phyloP scores from a whole-genome alignment of 2,797 vertebrate species.

The Yasuhikotakia modesta region DNA sequence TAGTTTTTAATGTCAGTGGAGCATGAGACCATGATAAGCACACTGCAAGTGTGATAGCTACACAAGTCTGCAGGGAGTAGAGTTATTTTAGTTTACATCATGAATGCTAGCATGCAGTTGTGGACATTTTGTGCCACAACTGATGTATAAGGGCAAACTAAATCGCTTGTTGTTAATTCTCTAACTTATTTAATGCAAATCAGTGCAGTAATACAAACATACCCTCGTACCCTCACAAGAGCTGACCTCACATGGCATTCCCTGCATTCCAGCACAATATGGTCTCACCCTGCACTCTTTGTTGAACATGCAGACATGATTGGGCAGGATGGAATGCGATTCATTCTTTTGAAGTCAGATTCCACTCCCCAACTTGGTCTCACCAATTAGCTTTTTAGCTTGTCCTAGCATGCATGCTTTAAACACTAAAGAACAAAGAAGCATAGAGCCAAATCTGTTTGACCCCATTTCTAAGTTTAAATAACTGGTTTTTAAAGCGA shows the following conservation, averaged over 20 bases:
- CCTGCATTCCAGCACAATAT: conserved; percentile 66
- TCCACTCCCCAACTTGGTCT: conserved; percentile 31
- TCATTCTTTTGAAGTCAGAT: conserved; percentile 51
- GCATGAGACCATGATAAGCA: background rate
- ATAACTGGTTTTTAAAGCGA: background rate
- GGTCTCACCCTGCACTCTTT: conserved; percentile 52
- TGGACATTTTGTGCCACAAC: background rate
- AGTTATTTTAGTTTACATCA: conserved; percentile 18
- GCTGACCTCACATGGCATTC: conserved; percentile 62
- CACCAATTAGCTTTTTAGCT: conserved; percentile 50
- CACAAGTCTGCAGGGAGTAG: background rate
- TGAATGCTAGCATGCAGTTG: conserved; percentile 3
- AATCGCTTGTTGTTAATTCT: background rate
- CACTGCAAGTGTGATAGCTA: background rate
- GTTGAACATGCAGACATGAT: conserved; percentile 40
- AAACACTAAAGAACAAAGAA: conserved; percentile 29
- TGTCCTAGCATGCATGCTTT: conserved; percentile 54
- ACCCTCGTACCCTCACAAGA: conserved; percentile 18
- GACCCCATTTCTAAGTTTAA: background rate
- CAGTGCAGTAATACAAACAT: background rate
- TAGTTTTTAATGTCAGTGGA: conserved; percentile 10
- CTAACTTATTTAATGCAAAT: background rate
- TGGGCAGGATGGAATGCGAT: conserved; percentile 45
- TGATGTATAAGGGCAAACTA: background rate
- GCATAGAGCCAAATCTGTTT: conserved; percentile 9